Base-by-base conservation (phyloP, 1,140 invertebrate species). In the Propsilocerus akamusi region DNA sequence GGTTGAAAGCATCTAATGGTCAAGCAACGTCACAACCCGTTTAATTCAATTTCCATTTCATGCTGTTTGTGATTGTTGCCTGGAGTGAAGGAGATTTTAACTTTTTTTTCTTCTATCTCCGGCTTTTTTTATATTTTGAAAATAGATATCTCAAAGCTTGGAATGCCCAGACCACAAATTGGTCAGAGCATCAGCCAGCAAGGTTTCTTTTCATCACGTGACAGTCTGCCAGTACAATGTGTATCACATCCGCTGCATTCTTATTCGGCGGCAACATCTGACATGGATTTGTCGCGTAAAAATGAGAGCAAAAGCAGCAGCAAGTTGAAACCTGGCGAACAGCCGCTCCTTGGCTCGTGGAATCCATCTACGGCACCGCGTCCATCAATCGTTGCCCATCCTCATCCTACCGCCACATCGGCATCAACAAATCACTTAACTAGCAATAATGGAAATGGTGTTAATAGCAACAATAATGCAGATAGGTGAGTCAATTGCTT, bases 251-350 rank as follows among this genome's bases (percentile, higher is more conserved):
- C 63, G 51, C 74, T 5, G 71, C 77, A 56, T 77, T 78, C 71
- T 73, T 77, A 58, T 79, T 79, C 66, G 63, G 59, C 74, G 53
- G 72, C 71, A 54, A 76, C 77, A 51, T 83, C 80, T 58, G 82
- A 84, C 66, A 72, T 83, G 61, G 81, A 83, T 66, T 69, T 84
- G 53, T 76, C 75, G 62, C 72, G 71, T 53, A 78, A 78, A 64
- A 68, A 73, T 56, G 68, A 76, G 58, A 62, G 72, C 54, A 73
- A 76, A 68, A 72, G 81, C 64, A 72, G 77, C 61, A 72, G 77
- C 54, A 70, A 71, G 54, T 70, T 79, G 57, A 85, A 84, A 70
- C 58, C 58, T 53, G 61, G 58, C 53, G 60, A 65, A 41, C 63
- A 63, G 53, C 61, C 61, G 47, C 53, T 65, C 49, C 53, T 60